Conservation (phyloP, 92 coral and sea anemone species). For the Meandrina meandrites region DNA sequence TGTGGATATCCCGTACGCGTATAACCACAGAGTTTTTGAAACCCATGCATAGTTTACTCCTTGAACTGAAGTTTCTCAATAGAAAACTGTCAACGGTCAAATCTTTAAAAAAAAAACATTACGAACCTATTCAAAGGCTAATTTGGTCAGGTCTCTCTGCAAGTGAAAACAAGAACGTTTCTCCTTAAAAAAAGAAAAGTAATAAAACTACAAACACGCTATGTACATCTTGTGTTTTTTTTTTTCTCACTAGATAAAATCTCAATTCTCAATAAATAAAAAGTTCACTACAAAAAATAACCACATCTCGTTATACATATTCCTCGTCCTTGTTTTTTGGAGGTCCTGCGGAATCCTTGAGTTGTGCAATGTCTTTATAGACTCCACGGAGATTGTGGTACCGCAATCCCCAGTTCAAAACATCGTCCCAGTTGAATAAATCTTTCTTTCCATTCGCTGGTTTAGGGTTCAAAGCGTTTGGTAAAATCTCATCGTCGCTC, state of each 20-base stretch:
- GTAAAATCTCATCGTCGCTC: conserved; percentile 75
- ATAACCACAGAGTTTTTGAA: not conserved
- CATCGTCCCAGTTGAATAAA: conserved; percentile 91
- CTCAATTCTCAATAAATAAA: conserved; percentile 34
- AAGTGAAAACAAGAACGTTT: not conserved
- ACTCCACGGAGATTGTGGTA: conserved; percentile 89
- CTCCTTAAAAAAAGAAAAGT: not conserved
- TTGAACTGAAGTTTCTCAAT: conserved; percentile 7
- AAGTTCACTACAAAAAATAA: conserved; percentile 26
- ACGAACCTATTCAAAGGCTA: not conserved
- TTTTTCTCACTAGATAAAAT: not conserved
- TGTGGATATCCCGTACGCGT: not conserved
- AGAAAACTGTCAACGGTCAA: not conserved
- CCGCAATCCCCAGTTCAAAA: conserved; percentile 84
- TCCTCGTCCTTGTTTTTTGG: conserved; percentile 61
- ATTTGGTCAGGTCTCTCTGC: not conserved
- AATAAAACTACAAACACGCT: conserved; percentile 19
- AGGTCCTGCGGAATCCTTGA: conserved; percentile 55
- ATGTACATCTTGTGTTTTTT: not conserved
- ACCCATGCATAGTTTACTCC: not conserved
- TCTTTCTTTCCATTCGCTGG: conserved; percentile 72
- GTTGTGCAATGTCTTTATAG: conserved; percentile 84
- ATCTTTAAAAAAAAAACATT: not conserved
- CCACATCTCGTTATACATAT: conserved; percentile 48
- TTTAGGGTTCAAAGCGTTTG: conserved; percentile 60